These are phyloP conservation scores for Callithrix jacchus DNA, from an alignment of 2,113 vertebrate species.

Conservation along the genomic window DNA sequence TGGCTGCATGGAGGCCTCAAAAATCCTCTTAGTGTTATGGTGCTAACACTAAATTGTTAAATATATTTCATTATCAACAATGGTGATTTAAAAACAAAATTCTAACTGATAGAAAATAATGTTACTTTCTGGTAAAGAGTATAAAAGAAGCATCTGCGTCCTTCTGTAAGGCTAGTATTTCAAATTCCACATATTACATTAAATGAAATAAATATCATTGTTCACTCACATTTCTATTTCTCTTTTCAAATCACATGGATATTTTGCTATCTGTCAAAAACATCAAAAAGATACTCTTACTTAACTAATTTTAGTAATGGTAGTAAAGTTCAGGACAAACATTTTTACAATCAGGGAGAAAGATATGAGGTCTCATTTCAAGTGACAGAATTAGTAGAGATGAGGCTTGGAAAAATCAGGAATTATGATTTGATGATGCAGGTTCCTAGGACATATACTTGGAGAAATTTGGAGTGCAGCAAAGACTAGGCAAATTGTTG, in stretches of 20 bases:
- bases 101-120: conserved; percentile 4
- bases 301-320: neutral
- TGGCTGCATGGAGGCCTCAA: neutral
- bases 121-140: neutral
- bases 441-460: neutral
- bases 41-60: conserved; percentile 15
- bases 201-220: neutral
- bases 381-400: neutral
- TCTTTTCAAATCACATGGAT: neutral
- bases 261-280: neutral
- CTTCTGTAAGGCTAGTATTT: neutral
- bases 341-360: neutral
- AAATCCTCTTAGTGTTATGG: neutral
- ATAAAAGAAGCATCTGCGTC: neutral
- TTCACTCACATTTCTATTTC: neutral
- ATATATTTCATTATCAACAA: conserved; percentile 11
- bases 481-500: neutral
- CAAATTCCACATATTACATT: conserved; percentile 5
- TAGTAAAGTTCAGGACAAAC: neutral
- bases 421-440: neutral
- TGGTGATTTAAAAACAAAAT: conserved; percentile 1
- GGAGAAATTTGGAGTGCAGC: neutral
- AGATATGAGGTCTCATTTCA: neutral
- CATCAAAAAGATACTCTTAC: neutral
- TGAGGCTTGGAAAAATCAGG: neutral